phyloP scores from a whole-genome alignment of 2,797 vertebrate species.

The Odontamblyopus rebecca region DNA sequence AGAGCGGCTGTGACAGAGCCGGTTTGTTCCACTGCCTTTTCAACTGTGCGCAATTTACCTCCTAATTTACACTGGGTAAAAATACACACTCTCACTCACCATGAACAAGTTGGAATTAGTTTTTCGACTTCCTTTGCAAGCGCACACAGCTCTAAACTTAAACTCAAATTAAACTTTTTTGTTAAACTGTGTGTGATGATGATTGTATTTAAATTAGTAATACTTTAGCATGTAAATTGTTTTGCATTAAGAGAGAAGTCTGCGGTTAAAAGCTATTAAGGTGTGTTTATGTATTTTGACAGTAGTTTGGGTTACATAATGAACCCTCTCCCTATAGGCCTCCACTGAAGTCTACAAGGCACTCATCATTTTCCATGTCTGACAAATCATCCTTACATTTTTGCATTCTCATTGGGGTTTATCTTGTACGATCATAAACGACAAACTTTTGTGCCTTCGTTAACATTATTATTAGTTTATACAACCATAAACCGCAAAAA shows the following conservation, averaged over 20 bases:
- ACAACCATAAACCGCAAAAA: too few species aligned
- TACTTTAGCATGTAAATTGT: neutral
- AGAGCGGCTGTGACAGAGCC: slow-evolving; percentile 49
- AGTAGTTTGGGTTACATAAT: neutral
- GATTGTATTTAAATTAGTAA: too few species aligned
- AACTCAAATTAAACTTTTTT: neutral
- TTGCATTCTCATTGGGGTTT: too few species aligned
- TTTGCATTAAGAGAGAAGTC: neutral
- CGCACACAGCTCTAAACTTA: neutral
- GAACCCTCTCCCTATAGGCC: too few species aligned
- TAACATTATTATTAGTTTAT: too few species aligned
- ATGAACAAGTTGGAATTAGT: neutral
- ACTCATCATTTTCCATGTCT: neutral
- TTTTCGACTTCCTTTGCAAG: neutral
- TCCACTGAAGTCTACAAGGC: neutral
- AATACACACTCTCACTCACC: too few species aligned
- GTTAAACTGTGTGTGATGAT: too few species aligned
- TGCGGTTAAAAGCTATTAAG: neutral
- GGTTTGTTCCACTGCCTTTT: slow-evolving; percentile 24
- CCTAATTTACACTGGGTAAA: neutral
- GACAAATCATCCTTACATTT: too few species aligned
- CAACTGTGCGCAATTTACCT: slow-evolving; percentile 2
- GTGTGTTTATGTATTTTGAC: neutral
- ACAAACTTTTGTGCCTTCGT: too few species aligned
- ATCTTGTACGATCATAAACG: too few species aligned